Conservation (phyloP, 2,797 vertebrate species). For the Pterois miles region DNA sequence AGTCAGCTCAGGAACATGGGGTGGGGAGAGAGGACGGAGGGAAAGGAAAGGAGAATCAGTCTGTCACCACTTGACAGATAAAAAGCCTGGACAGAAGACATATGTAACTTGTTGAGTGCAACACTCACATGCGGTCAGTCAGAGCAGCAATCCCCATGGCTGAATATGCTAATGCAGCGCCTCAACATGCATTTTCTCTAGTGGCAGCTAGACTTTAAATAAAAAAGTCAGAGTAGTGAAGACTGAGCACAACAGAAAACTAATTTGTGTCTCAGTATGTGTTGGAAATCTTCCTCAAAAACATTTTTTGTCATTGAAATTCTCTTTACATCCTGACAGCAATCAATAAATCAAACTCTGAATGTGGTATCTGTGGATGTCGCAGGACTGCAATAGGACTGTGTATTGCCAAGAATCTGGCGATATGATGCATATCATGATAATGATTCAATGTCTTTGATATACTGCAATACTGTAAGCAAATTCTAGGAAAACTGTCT, state of each 20-base stretch:
- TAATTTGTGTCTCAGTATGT: neutral
- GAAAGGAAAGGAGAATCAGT: slow-evolving; percentile 1
- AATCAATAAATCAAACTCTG: neutral
- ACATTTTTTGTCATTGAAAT: neutral
- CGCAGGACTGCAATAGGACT: too few species aligned
- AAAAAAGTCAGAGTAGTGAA: neutral
- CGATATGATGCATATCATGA: too few species aligned
- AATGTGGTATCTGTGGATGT: too few species aligned
- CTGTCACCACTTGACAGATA: slow-evolving; percentile 25
- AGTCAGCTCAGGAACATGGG: slow-evolving; percentile 21
- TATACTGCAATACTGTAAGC: too few species aligned
- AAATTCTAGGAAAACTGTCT: too few species aligned
- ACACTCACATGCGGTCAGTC: slow-evolving; percentile 21
- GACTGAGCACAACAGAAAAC: neutral
- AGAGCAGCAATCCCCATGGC: neutral
- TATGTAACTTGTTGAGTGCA: slow-evolving; percentile 27
- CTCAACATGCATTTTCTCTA: neutral
- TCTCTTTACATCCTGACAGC: neutral
- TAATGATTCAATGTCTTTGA: too few species aligned
- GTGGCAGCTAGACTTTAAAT: neutral
- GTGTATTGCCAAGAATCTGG: too few species aligned
- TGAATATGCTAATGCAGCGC: slow-evolving; percentile 4
- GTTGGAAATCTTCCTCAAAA: neutral
- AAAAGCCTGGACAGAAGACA: slow-evolving; percentile 23
- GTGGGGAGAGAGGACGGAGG: neutral